Percentiles rank a stretch among this genome's conserved stretches.
These are phyloP conservation scores for Sminthurides aquaticus DNA, from an alignment of 2,888 invertebrate genomes.

Conservation along the genomic window DNA sequence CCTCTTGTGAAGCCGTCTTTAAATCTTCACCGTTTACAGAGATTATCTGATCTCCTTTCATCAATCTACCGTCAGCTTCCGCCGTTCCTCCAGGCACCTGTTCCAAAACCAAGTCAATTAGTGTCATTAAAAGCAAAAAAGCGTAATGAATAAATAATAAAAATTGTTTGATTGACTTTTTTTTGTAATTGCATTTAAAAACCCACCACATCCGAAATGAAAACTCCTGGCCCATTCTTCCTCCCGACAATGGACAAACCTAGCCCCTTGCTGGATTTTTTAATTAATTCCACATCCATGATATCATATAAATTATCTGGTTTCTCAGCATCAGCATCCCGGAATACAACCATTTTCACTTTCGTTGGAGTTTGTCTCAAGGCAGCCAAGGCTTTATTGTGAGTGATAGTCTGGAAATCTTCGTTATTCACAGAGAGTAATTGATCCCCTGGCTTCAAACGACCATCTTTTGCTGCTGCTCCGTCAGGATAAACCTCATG, in stretches of 20 bases:
- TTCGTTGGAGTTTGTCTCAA: slow-evolving; percentile 76
- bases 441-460: slow-evolving; percentile 86
- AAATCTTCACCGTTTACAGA: slow-evolving; percentile 74
- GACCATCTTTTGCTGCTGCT: slow-evolving; percentile 79
- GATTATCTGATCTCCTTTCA: slow-evolving; percentile 71
- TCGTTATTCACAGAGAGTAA: slow-evolving; percentile 79
- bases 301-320: slow-evolving; percentile 63
- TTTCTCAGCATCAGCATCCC: slow-evolving; percentile 53
- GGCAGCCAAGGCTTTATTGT: slow-evolving; percentile 71
- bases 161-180: no score
- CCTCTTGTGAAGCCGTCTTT: slow-evolving; percentile 63
- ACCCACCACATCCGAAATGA: slow-evolving; percentile 80
- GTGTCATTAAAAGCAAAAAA: not conserved
- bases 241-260: slow-evolving; percentile 78
- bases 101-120: not conserved
- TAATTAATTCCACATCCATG: slow-evolving; percentile 72
- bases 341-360: slow-evolving; percentile 74
- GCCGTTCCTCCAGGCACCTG: slow-evolving; percentile 67
- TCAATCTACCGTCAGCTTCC: slow-evolving; percentile 71
- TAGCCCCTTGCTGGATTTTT: slow-evolving; percentile 79
- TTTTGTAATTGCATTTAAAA: slow-evolving; percentile 46
- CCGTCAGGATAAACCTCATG: slow-evolving; percentile 90
- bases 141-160: not conserved
- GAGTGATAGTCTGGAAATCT: slow-evolving; percentile 70
- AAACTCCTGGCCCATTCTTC: slow-evolving; percentile 72